Conservation (phyloP, 2,113 vertebrate species). For the Macrotus californicus region DNA sequence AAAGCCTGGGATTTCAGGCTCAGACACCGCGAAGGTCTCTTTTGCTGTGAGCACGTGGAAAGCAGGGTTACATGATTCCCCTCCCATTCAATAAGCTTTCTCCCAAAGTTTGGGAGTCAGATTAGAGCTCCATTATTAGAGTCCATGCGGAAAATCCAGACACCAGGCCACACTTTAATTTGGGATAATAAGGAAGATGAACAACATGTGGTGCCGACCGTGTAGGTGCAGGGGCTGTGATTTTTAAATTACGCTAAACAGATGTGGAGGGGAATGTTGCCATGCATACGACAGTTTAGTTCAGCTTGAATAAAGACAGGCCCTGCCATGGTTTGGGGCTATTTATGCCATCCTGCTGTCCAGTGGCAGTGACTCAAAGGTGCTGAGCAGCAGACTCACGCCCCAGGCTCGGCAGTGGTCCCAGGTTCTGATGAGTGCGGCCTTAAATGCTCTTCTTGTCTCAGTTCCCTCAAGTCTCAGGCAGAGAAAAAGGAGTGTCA, state of each 20-base stretch:
- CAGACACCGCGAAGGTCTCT: slow-evolving; percentile 49
- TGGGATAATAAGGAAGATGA: slow-evolving; percentile 77
- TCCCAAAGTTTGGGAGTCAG: slow-evolving; percentile 74
- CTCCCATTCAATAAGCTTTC: slow-evolving; percentile 69
- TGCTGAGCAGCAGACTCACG: neutral
- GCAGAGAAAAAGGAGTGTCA: neutral
- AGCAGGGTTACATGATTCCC: slow-evolving; percentile 63
- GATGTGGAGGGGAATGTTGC: slow-evolving; percentile 54
- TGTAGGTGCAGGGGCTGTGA: slow-evolving; percentile 70
- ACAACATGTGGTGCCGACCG: slow-evolving; percentile 60
- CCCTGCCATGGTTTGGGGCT: neutral
- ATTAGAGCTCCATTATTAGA: slow-evolving; percentile 75
- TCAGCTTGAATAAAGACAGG: slow-evolving; percentile 56
- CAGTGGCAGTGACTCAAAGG: neutral
- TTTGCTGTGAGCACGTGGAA: slow-evolving; percentile 47
- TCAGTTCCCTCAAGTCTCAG: neutral
- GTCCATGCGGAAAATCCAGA: slow-evolving; percentile 55
- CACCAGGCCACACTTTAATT: slow-evolving; percentile 73
- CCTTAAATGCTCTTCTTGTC: neutral
- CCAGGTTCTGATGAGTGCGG: neutral
- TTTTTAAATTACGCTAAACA: slow-evolving; percentile 77
- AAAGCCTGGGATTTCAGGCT: slow-evolving; percentile 60
- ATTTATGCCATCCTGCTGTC: neutral
- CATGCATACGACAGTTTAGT: slow-evolving; percentile 45
- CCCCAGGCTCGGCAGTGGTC: neutral